Conservation (phyloP, 2,113 vertebrate species). For the Sardina pilchardus region DNA sequence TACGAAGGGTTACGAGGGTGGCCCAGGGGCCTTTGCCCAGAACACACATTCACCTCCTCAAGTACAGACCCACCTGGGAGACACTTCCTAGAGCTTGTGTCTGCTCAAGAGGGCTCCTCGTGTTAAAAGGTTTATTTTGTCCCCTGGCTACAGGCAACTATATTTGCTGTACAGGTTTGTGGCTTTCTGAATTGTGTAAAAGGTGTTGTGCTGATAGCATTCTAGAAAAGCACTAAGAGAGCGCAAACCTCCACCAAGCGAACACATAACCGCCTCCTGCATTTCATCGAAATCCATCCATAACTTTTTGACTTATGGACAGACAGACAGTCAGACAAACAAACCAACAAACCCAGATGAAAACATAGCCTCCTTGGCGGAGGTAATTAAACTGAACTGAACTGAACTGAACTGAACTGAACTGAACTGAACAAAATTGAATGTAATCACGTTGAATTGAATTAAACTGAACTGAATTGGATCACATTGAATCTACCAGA, state of each 20-base stretch:
- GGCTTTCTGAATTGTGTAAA: background rate
- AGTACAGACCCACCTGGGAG: background rate
- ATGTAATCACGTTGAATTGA: background rate
- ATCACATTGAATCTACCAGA: background rate
- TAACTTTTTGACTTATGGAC: too few species aligned
- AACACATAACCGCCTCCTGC: too few species aligned
- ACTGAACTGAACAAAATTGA: background rate
- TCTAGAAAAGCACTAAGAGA: too few species aligned
- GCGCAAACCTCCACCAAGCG: too few species aligned
- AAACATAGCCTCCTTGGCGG: too few species aligned
- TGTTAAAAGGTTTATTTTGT: background rate
- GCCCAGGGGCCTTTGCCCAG: background rate
- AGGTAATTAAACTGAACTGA: background rate
- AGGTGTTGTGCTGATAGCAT: background rate
- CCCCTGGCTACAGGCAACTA: too few species aligned
- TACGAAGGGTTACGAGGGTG: background rate
- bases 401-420: background rate
- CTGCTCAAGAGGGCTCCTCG: background rate
- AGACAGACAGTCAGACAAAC: too few species aligned
- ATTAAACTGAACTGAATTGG: background rate
- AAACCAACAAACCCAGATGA: too few species aligned
- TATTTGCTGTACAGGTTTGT: background rate
- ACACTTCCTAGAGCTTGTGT: background rate
- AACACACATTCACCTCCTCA: background rate
- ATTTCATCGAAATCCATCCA: too few species aligned